A percentile compares a stretch with the other conserved stretches of the same genome.
Evolutionary conservation across 2,797 vertebrate genomes (phyloP).

Genomic region (Hyperoplus lanceolatus): DNA sequence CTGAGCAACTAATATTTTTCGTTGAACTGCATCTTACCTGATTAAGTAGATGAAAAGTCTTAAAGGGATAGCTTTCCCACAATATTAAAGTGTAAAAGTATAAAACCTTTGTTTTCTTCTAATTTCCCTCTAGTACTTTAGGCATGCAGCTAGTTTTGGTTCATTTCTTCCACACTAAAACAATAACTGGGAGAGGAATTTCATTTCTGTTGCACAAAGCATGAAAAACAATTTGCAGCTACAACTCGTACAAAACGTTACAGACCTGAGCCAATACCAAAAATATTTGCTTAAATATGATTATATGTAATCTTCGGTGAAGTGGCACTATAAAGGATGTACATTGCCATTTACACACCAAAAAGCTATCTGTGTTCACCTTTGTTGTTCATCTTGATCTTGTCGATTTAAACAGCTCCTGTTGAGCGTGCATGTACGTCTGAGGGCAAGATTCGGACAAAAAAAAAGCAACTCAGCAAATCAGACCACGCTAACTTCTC

Average conservation of each 20-base stretch:
- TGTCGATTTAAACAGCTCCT: constrained; percentile 22
- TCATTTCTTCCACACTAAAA: background rate
- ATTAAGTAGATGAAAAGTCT: background rate
- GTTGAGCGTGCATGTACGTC: constrained; percentile 44
- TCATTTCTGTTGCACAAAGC: background rate
- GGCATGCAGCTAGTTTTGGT: background rate
- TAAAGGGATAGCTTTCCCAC: background rate
- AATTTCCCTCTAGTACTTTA: background rate
- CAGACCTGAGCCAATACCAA: background rate
- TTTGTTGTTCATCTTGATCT: constrained; percentile 27
- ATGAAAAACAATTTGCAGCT: too few relatives aligned
- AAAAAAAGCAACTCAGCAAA: constrained; percentile 30
- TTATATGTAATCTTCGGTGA: background rate
- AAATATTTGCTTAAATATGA: background rate
- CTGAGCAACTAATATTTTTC: background rate
- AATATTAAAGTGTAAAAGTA: background rate
- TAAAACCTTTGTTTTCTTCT: background rate
- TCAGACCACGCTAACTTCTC: constrained; percentile 56
- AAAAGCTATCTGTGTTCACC: background rate
- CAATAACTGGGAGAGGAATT: background rate
- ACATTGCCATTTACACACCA: background rate
- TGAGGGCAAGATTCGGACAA: constrained; percentile 46
- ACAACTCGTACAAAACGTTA: background rate
- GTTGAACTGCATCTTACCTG: background rate
- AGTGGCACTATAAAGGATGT: background rate